Base-by-base conservation (phyloP, 2,797 vertebrate species). In the Propithecus deckenii region DNA sequence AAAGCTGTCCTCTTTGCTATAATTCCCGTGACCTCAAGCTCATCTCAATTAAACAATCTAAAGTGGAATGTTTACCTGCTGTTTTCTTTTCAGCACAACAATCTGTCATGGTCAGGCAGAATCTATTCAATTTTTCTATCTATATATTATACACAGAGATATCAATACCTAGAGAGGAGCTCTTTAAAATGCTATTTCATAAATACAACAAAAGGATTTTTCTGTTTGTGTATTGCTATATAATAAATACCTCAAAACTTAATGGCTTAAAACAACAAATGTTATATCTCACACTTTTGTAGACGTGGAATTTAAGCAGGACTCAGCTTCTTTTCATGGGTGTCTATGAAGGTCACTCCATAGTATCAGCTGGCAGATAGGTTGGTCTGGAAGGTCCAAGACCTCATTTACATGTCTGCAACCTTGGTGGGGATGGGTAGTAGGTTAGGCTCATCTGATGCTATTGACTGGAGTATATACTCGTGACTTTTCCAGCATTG, bases 21-120 rank as follows among this genome's bases (percentile, higher is more conserved):
- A 69, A 87, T 96, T 88, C 75, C 74, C 74, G 9, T 72, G 59
- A 67, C 72, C 48, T 95, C 38, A 50, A 78, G 69, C 30, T 96
- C 87, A 63, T 18, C 5, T 92, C 17, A 69, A 5, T n/a, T 55
- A 75, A 67, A 83, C 7, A 71, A 23, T 69, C 22, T 87, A 75
- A 90, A 41, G n/a, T 84, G 18, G 4, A 74, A 55, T 90, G 28
- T 85, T 95, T 95, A 41, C 43, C 17, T 91, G 15, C 55, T 48
- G 2, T 87, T 79, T 69, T 67, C 61, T 72, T 43, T 38, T 59
- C n/a, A 43, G 76, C 5, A 35, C 13, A 86, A 90, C 10, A 75
- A 32, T 87, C 48, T 86, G 32, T 79, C 14, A 32, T 46, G 18
- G 43, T 32, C 13, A 84, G 71, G 12, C 41, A 46, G 25, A 86